Evolutionary conservation across 2,797 vertebrate species (phyloP), one percentile per base, ranked within the genome.

Genomic region (Myotis myotis): DNA sequence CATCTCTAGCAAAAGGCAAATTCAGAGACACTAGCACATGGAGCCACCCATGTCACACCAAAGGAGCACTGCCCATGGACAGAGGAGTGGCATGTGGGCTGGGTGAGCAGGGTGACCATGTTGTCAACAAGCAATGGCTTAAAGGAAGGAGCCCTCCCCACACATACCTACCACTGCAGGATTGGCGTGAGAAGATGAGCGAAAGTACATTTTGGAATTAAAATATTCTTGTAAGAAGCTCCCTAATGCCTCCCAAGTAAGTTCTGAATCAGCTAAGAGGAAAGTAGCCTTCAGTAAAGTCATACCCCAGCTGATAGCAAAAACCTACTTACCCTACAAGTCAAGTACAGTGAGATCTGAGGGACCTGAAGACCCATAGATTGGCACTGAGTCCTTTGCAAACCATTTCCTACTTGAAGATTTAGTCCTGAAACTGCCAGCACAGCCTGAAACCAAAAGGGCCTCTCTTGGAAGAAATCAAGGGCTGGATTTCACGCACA

Each of bases 11-110:
- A 28, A 91, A 41, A 80, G 17, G 44, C 68, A 8, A 70, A 33
- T 22, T 47, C 64, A 49, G 38, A 74, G 47, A 55, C 53, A 33
- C n/a, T 0, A 15, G 81, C 74, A 62, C 38, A 13, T 0, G 17
- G 13, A 85, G 19, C 51, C 19, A 53, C 33, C 55, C 49, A 1
- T 0, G 1, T 10, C 1, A 9, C 8, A 0, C 9, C 13, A 25
- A 9, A n/a, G 38, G 20, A 28, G 16, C 15, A 1, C 19, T 20
- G 12, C 38, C 64, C 49, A 49, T 2, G 1, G 9, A 38, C 10
- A 55, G 36, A 68, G 85, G 19, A 8, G 30, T 1, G 1, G 3
- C 5, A 3, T 20, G 17, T 6, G 5, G 15, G 51, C 25, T 19
- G 11, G 36, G 47, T 2, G 4, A 10, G 36, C 30, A 22, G 7